Evolutionary conservation across 2,888 invertebrate genomes (phyloP).

Genomic region (Punctoribates punctum): DNA sequence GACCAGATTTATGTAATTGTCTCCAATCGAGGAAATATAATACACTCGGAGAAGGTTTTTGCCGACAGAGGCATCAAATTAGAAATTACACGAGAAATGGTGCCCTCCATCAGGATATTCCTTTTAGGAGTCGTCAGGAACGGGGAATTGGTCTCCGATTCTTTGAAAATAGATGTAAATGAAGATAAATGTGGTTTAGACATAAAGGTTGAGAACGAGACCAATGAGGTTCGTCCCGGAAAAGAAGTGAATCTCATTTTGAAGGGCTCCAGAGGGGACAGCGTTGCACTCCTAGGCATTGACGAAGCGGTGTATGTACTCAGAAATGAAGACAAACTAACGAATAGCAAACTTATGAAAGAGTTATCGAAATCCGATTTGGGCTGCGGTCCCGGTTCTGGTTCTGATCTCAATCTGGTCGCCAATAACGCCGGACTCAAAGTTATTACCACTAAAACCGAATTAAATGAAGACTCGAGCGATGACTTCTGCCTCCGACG

Average conservation of each 20-base stretch:
- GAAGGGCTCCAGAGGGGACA: slow-evolving; percentile 43
- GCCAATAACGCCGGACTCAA: slow-evolving; percentile 46
- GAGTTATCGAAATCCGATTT: slow-evolving; percentile 44
- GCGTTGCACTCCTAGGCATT: slow-evolving; percentile 47
- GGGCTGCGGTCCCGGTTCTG: slow-evolving; percentile 49
- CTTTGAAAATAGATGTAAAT: slow-evolving; percentile 45
- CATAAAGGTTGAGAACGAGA: neutral
- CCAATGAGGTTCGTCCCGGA: slow-evolving; percentile 42
- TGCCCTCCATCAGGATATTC: slow-evolving; percentile 44
- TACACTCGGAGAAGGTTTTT: neutral
- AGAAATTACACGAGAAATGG: slow-evolving; percentile 46
- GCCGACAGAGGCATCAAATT: slow-evolving; percentile 41
- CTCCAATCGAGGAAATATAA: slow-evolving; percentile 31
- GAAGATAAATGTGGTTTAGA: slow-evolving; percentile 42
- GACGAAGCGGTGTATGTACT: slow-evolving; percentile 48
- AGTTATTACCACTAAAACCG: neutral
- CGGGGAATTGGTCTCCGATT: slow-evolving; percentile 45
- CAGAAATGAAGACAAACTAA: slow-evolving; percentile 44
- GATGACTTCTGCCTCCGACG: slow-evolving; percentile 18
- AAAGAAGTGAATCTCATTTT: slow-evolving; percentile 42
- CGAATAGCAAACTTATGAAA: slow-evolving; percentile 45
- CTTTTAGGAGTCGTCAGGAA: slow-evolving; percentile 41
- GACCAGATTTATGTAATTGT: slow-evolving; percentile 34
- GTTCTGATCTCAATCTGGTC: slow-evolving; percentile 42
- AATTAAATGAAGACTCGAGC: neutral